Conservation (phyloP, 2,888 invertebrate genomes). For the Ecdyonurus torrentis region DNA sequence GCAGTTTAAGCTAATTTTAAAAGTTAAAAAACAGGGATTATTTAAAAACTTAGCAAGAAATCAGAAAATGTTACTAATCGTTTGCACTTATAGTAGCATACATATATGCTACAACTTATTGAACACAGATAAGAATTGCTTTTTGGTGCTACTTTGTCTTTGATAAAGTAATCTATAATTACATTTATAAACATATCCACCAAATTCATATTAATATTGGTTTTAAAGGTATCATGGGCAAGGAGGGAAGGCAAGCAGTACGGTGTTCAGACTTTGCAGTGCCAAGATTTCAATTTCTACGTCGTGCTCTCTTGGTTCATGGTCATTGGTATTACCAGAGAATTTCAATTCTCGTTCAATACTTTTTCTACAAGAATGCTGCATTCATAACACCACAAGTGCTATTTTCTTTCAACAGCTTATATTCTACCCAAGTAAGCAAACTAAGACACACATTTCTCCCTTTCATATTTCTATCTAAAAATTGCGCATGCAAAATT, state of each 20-base stretch:
- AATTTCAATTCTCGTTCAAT: slow-evolving; percentile 54
- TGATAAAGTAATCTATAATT: neutral
- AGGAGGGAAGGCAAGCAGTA: slow-evolving; percentile 41
- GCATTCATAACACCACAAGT: slow-evolving; percentile 48
- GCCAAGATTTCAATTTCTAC: slow-evolving; percentile 63
- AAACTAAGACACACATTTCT: too few species aligned
- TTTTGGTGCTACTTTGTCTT: too few species aligned
- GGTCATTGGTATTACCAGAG: slow-evolving; percentile 71
- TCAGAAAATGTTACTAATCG: too few species aligned
- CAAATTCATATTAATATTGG: neutral
- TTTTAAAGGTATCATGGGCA: slow-evolving; percentile 31
- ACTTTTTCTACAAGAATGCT: slow-evolving; percentile 76
- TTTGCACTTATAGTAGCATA: too few species aligned
- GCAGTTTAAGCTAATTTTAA: too few species aligned
- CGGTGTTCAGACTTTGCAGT: slow-evolving; percentile 73
- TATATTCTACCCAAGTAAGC: slow-evolving; percentile 30
- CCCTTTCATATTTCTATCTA: too few species aligned
- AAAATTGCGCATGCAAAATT: too few species aligned
- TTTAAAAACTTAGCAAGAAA: too few species aligned
- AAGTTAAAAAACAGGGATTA: too few species aligned
- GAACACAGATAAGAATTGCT: neutral
- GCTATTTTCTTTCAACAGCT: slow-evolving; percentile 28
- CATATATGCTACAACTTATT: too few species aligned
- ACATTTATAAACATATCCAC: neutral
- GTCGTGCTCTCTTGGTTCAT: slow-evolving; percentile 57